These are phyloP conservation scores for Lordiphosa stackelbergi DNA, from an alignment of 1,140 invertebrate genomes.

Conservation along the genomic window DNA sequence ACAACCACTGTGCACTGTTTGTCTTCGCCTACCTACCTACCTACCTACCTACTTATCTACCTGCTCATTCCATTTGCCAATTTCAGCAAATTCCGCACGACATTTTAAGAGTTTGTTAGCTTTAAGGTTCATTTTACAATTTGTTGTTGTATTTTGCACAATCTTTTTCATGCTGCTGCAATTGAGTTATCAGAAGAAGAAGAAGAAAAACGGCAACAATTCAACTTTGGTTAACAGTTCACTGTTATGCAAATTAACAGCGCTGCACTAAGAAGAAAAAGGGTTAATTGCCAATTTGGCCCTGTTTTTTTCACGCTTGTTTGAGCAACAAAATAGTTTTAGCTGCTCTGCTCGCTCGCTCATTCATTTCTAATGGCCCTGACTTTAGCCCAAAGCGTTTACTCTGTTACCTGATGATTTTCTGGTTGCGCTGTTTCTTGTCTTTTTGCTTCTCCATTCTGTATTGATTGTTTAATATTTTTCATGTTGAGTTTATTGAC, in stretches of 20 bases:
- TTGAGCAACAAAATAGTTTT: conserved; percentile 37
- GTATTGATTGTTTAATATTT: conserved; percentile 66
- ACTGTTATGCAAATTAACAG: conserved; percentile 35
- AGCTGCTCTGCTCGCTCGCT: no score
- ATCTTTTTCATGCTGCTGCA: conserved; percentile 14
- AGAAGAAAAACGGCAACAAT: no score
- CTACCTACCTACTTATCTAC: conserved; percentile 25
- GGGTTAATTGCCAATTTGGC: conserved; percentile 36
- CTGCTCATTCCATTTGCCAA: conserved; percentile 36
- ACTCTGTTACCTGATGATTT: conserved; percentile 22
- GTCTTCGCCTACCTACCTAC: neutral
- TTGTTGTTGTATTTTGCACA: conserved; percentile 16
- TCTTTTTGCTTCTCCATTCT: conserved; percentile 20
- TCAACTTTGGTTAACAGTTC: conserved; percentile 26
- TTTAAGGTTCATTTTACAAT: conserved; percentile 43
- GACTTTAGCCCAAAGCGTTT: conserved; percentile 33
- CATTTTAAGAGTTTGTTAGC: conserved; percentile 29
- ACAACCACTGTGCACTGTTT: no score
- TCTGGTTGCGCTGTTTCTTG: conserved; percentile 11
- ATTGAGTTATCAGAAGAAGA: conserved; percentile 16
- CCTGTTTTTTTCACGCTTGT: conserved; percentile 27
- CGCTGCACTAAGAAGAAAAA: conserved; percentile 1
- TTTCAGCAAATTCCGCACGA: conserved; percentile 67
- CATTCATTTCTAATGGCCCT: conserved; percentile 6
- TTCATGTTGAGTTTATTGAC: conserved; percentile 64